Evolutionary conservation across 2,797 vertebrate genomes (phyloP).

Genomic region (Allobates femoralis): DNA sequence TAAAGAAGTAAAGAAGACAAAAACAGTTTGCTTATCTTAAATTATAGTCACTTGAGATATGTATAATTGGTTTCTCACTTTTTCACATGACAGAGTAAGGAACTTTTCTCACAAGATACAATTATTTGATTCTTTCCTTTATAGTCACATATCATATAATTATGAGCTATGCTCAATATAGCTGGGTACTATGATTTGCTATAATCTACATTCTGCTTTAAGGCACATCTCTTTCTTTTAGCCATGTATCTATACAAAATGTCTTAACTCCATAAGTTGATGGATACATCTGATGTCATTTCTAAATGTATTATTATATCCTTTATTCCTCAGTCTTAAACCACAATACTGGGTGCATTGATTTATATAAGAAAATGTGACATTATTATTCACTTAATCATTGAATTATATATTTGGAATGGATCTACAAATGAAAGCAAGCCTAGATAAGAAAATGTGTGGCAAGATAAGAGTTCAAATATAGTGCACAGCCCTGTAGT

Average conservation of each 20-base stretch:
- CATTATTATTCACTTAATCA: constrained; percentile 14
- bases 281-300: constrained; percentile 31
- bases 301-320: constrained; percentile 9
- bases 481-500: neutral
- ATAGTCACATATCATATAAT: neutral
- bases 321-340: neutral
- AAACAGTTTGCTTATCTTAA: neutral
- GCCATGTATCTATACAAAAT: constrained; percentile 17
- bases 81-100: neutral
- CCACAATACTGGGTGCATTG: neutral
- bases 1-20: neutral
- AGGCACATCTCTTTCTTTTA: constrained; percentile 8
- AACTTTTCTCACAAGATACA: constrained; percentile 10
- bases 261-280: neutral
- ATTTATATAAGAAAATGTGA: neutral
- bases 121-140: neutral
- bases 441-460: no score
- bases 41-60: neutral
- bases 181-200: constrained; percentile 29
- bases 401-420: constrained; percentile 1
- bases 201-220: constrained; percentile 19
- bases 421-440: neutral
- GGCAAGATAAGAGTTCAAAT: neutral
- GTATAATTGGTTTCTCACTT: neutral
- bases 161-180: constrained; percentile 26